Percentiles rank a stretch among this genome's conserved stretches.
Evolutionary conservation across 53 echinoderm and acorn worm species (phyloP).

Genomic region (Paracentrotus lividus): DNA sequence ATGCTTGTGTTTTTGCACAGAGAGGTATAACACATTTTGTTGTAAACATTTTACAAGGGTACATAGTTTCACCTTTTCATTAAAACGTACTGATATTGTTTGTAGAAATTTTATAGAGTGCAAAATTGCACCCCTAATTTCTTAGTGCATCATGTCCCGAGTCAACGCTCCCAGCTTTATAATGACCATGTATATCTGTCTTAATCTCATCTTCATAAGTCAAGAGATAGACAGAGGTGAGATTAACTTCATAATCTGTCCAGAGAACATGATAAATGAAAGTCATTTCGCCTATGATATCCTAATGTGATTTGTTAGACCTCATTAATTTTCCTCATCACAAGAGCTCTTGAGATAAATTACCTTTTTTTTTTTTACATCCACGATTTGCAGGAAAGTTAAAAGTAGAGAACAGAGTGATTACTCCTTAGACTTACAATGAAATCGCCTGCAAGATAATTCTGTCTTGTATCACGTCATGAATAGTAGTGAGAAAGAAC

Average conservation of each 20-base stretch:
- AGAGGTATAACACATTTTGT: too few species aligned
- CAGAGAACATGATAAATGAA: conserved; percentile 59
- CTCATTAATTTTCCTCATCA: background rate
- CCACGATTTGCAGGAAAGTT: conserved; percentile 1
- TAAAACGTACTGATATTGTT: too few species aligned
- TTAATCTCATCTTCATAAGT: background rate
- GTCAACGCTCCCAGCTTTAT: background rate
- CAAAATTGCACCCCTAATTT: too few species aligned
- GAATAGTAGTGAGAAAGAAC: background rate
- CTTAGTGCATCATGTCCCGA: background rate
- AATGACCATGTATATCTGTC: background rate
- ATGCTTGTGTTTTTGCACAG: too few species aligned
- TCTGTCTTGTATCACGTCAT: background rate
- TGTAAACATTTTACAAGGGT: too few species aligned
- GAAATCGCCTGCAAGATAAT: conserved; percentile 32
- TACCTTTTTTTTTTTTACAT: conserved; percentile 16
- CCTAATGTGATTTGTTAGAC: background rate
- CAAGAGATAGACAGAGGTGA: conserved; percentile 23
- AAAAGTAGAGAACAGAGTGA: background rate
- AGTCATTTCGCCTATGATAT: conserved; percentile 25
- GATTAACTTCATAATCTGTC: conserved; percentile 64
- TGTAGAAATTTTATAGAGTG: too few species aligned
- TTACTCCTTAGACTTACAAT: background rate
- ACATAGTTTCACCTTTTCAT: too few species aligned
- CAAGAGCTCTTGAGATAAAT: conserved; percentile 26